phyloP scores from a whole-genome alignment of 2,113 vertebrate genomes.

The Glaucidium brasilianum region DNA sequence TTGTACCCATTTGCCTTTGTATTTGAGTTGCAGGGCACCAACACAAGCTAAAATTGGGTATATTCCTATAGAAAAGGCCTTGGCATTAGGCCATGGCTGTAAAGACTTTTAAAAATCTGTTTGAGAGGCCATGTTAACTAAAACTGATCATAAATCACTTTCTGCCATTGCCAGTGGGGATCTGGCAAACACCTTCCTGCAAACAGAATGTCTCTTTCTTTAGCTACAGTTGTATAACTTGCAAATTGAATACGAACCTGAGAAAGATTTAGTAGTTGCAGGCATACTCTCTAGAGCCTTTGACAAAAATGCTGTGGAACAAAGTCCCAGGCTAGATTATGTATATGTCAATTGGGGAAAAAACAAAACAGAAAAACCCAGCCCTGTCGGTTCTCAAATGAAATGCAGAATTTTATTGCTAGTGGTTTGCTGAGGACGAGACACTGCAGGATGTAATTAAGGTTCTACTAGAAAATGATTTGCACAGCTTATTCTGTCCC shows the following conservation, averaged over 20 bases:
- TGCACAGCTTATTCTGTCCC: slow-evolving; percentile 61
- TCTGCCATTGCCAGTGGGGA: slow-evolving; percentile 48
- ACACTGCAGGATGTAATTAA: slow-evolving; percentile 66
- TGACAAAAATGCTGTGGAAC: slow-evolving; percentile 61
- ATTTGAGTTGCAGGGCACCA: not conserved
- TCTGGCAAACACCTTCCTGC: slow-evolving; percentile 63
- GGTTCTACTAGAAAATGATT: slow-evolving; percentile 58
- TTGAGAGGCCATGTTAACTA: slow-evolving; percentile 55
- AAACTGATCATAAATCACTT: slow-evolving; percentile 61
- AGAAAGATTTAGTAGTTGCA: slow-evolving; percentile 63
- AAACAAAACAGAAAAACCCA: slow-evolving; percentile 56
- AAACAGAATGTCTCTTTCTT: slow-evolving; percentile 51
- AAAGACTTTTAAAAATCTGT: slow-evolving; percentile 42
- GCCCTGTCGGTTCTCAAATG: slow-evolving; percentile 39
- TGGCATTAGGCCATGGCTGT: not conserved
- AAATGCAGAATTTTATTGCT: slow-evolving; percentile 58
- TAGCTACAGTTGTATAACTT: slow-evolving; percentile 48
- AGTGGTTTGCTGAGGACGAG: slow-evolving; percentile 52
- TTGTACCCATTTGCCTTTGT: not conserved
- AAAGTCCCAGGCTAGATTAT: slow-evolving; percentile 65
- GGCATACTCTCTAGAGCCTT: slow-evolving; percentile 44
- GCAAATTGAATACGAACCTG: slow-evolving; percentile 64
- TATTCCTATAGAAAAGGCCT: slow-evolving; percentile 6
- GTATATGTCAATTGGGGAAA: slow-evolving; percentile 48
- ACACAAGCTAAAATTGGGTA: not conserved